A percentile compares a stretch with the other conserved stretches of the same genome.
Evolutionary conservation across 2,797 vertebrate species (phyloP).

Genomic region (Leontopithecus rosalia): DNA sequence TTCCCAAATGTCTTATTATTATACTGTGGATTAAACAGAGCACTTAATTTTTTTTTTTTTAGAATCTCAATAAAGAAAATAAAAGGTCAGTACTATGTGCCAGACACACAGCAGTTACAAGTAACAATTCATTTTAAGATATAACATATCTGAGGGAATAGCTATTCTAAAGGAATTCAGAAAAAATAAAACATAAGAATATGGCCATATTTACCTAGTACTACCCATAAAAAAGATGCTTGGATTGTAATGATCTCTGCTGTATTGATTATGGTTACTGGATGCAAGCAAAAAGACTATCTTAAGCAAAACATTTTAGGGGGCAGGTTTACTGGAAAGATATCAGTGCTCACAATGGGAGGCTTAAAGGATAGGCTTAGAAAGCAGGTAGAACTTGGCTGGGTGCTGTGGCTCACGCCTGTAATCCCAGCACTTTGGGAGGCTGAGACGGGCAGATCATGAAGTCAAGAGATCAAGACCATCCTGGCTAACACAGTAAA

Average conservation of each 20-base stretch:
- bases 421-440: too few relatives aligned
- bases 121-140: conserved; percentile 14
- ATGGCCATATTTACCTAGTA: background rate
- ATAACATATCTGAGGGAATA: background rate
- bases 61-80: background rate
- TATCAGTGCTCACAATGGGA: background rate
- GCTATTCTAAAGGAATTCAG: background rate
- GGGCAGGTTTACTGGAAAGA: background rate
- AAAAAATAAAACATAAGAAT: background rate
- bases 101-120: background rate
- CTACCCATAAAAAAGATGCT: background rate
- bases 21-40: background rate
- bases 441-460: too few relatives aligned
- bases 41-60: background rate
- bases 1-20: background rate
- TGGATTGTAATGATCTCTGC: background rate
- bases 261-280: background rate
- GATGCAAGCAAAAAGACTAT: background rate
- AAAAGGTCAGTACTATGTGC: background rate
- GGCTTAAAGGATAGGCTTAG: background rate
- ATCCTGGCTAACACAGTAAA: too few relatives aligned
- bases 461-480: too few relatives aligned
- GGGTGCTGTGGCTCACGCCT: background rate
- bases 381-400: background rate
- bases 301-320: background rate